Evolutionary conservation across 2,888 invertebrate genomes (phyloP), one percentile per base, ranked within the genome.

Genomic region (Torymus auratus): DNA sequence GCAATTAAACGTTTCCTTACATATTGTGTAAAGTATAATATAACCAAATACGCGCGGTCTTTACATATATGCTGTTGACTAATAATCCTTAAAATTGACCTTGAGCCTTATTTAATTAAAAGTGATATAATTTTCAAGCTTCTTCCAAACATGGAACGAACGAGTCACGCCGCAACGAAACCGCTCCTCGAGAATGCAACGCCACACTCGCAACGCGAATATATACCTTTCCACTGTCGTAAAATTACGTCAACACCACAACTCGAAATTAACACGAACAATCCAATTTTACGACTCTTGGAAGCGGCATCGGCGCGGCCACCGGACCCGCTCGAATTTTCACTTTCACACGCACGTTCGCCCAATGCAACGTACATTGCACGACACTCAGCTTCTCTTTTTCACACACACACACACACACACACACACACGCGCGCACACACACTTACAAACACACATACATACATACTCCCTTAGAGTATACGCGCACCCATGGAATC

Each of bases 331-430:
- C 50, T 60, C 72, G 50, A 69, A 55, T 78, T 78, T 73, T 78
- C 78, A 72, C 68, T 79, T 69, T 79, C 79, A 56, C 69, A 73
- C 64, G 64, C 62, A 3, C 50, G n/a, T n/a, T 12, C 15, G 2
- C 52, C 41, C 41, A 41, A 14, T 17, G 17, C 13, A 53, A 53
- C 20, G 58, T 7, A 7, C 41, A 41, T 41, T 41, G 41, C 41
- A 41, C 41, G 41, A 41, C 41, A 41, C 41, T 7, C 41, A 1
- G 41, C 7, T 41, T 41, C 41, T 41, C 41, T 41, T 7, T 41
- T 7, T 41, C 7, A 1, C 41, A 41, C 41, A 41, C 41, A 41
- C 41, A 41, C 3, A 28, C 28, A 28, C 28, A 28, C 28, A 28
- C 28, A 4, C 23, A 23, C 3, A 5, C 41, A 7, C 28, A 28